Evolutionary conservation across 35 echinoderm and acorn worm species (phyloP).

Genomic region (Antedon bifida): DNA sequence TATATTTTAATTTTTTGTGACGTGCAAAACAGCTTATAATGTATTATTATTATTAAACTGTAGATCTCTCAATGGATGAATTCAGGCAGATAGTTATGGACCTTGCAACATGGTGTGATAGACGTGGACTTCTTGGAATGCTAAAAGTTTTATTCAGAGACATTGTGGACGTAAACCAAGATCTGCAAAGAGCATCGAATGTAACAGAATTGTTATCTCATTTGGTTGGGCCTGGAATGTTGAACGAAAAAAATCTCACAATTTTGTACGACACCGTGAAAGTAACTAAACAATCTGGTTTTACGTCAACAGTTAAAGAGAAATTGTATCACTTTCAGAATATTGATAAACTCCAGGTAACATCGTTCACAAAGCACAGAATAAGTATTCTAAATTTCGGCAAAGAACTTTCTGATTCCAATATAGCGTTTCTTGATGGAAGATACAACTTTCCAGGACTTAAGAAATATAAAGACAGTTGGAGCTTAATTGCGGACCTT

Average conservation of each 20-base stretch:
- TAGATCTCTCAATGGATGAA: neutral
- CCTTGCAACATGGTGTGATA: neutral
- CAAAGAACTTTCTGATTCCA: neutral
- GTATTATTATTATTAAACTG: too few relatives aligned
- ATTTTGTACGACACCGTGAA: neutral
- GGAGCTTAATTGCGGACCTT: neutral
- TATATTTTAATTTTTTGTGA: too few relatives aligned
- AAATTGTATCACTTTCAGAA: neutral
- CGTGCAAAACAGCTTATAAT: too few relatives aligned
- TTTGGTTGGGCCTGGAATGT: neutral
- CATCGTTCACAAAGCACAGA: too few relatives aligned
- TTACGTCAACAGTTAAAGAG: neutral
- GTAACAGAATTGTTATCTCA: neutral
- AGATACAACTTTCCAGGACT: neutral
- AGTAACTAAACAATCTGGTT: neutral
- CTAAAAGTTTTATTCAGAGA: too few relatives aligned
- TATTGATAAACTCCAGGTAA: neutral
- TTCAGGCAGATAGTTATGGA: neutral
- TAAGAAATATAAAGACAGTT: neutral
- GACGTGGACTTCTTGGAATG: too few relatives aligned
- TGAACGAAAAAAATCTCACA: neutral
- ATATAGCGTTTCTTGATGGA: neutral
- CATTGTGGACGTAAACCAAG: too few relatives aligned
- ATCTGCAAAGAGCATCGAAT: neutral
- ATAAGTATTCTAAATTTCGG: neutral